phyloP scores from a whole-genome alignment of 2,888 invertebrate species.

The Volucella bombylans region DNA sequence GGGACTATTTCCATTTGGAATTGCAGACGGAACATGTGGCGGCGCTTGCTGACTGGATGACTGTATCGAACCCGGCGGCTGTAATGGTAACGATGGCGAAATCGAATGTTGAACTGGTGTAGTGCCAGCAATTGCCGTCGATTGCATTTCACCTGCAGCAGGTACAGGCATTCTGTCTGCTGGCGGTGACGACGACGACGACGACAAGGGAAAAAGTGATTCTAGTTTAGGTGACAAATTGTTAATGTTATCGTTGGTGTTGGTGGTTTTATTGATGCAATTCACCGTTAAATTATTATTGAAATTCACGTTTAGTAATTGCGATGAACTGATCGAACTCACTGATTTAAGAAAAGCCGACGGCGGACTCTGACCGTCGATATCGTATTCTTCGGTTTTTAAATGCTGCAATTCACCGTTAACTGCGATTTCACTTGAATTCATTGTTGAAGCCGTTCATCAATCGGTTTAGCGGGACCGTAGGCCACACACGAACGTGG shows the following conservation, averaged over 20 bases:
- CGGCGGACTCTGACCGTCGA: constrained; percentile 41
- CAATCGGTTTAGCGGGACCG: constrained; percentile 27
- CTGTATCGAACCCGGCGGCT: background rate
- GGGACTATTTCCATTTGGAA: constrained; percentile 30
- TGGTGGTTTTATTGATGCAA: constrained; percentile 7
- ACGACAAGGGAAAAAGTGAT: constrained; percentile 15
- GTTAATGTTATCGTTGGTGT: constrained; percentile 18
- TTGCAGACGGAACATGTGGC: background rate
- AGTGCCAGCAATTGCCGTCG: constrained; percentile 45
- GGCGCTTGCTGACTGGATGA: background rate
- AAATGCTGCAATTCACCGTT: constrained; percentile 66
- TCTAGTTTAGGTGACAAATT: constrained; percentile 61
- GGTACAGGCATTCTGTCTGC: constrained; percentile 66
- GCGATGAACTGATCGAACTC: background rate
- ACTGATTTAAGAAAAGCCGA: constrained; percentile 40
- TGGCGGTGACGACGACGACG: constrained; percentile 32
- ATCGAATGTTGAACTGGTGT: constrained; percentile 62
- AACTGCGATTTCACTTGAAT: constrained; percentile 62
- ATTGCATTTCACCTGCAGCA: constrained; percentile 44
- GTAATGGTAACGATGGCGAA: constrained; percentile 56
- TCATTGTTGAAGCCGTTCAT: constrained; percentile 67
- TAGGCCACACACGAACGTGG: constrained; percentile 23
- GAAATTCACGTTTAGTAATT: constrained; percentile 40
- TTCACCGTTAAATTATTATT: constrained; percentile 54
- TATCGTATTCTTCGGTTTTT: constrained; percentile 67